Evolutionary conservation across 2,797 vertebrate species (phyloP).

Genomic region (Delichon dasypus): DNA sequence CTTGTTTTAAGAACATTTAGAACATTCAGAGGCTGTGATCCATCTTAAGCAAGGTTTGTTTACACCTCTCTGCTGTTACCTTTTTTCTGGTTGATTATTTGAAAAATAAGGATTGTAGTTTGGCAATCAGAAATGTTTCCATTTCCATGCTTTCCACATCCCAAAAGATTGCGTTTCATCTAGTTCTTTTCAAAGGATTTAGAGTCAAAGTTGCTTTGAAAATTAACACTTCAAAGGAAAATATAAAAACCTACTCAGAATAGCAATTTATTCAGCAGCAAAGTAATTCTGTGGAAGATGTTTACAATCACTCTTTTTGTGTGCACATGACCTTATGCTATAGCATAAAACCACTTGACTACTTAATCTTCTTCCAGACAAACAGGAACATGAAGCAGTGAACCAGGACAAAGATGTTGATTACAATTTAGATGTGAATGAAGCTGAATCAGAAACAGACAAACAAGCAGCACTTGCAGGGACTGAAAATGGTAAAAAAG

Average conservation of each 20-base stretch:
- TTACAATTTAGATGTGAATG: conserved; percentile 90
- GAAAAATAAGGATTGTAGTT: background rate
- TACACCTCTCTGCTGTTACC: rapidly evolving
- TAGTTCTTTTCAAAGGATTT: background rate
- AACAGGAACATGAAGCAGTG: conserved; percentile 52
- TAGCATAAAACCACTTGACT: background rate
- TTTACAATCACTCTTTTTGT: background rate
- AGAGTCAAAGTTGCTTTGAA: background rate
- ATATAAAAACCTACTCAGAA: background rate
- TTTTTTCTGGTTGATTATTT: background rate
- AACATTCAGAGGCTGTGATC: background rate
- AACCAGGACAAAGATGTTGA: conserved; percentile 78
- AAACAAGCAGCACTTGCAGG: conserved; percentile 88
- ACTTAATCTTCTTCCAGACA: background rate
- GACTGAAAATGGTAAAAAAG: conserved; percentile 73
- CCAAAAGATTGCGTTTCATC: background rate
- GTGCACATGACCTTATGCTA: background rate
- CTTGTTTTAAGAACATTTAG: background rate
- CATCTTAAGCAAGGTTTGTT: background rate
- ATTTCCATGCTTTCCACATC: background rate
- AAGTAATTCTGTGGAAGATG: background rate
- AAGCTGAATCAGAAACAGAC: conserved; percentile 90
- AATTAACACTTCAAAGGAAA: background rate
- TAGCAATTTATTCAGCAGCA: background rate
- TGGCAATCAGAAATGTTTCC: background rate